These are phyloP conservation scores for Ceyx melanurus DNA, from an alignment of 2,113 vertebrate species.

Conservation along the genomic window DNA sequence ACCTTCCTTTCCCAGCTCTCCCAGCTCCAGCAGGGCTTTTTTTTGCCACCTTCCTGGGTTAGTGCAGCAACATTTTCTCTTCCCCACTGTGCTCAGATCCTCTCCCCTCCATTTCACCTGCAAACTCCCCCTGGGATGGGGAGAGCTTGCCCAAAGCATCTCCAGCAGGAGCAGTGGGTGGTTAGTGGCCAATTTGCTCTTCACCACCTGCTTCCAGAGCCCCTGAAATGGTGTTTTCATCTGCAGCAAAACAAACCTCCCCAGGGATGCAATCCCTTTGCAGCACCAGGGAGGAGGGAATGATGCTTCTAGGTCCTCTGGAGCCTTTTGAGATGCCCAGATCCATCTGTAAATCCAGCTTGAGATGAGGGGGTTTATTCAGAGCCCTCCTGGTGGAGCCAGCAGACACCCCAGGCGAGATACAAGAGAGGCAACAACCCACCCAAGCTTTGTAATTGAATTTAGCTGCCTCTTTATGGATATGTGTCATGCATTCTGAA, in stretches of 20 bases:
- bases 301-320: background rate
- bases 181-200: background rate
- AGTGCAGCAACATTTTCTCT: rapidly evolving
- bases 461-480: background rate
- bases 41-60: background rate
- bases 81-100: background rate
- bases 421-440: background rate
- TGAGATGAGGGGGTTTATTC: background rate
- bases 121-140: background rate
- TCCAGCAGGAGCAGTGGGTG: background rate
- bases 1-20: background rate
- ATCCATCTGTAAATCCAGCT: background rate
- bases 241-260: background rate
- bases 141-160: background rate
- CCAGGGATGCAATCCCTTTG: background rate
- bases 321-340: background rate
- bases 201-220: background rate
- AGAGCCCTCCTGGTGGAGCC: background rate
- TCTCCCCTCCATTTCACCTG: background rate
- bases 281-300: background rate
- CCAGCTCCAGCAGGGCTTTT: rapidly evolving
- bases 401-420: background rate
- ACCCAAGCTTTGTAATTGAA: background rate
- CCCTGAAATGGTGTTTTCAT: background rate
- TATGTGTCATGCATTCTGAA: background rate